phyloP scores from a whole-genome alignment of 2,797 vertebrate genomes.

The Enteromius viviparus region DNA sequence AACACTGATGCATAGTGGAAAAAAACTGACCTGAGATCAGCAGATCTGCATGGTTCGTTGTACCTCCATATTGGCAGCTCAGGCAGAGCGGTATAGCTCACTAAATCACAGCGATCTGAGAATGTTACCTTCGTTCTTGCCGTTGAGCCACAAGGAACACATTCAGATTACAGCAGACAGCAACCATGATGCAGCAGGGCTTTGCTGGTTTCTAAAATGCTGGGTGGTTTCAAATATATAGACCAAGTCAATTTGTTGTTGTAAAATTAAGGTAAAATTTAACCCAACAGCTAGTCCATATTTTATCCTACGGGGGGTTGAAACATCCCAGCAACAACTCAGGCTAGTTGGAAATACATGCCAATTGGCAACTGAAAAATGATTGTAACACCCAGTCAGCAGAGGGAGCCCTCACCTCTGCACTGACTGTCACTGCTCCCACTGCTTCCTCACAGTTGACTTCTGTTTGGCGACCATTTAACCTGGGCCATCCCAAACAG shows the following conservation, averaged over 20 bases:
- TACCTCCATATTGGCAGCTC: neutral
- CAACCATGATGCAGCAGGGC: neutral
- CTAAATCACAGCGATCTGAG: neutral
- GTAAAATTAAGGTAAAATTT: neutral
- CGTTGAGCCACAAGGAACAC: neutral
- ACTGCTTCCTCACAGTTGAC: too few relatives aligned
- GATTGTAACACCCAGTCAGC: neutral
- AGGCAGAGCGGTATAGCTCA: neutral
- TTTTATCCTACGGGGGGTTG: neutral
- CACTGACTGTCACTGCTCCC: too few relatives aligned
- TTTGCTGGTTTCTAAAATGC: neutral
- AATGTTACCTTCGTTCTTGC: neutral
- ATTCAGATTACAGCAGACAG: neutral
- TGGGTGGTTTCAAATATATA: too few relatives aligned
- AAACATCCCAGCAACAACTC: neutral
- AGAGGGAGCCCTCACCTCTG: too few relatives aligned
- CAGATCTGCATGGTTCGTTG: neutral
- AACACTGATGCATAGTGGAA: neutral
- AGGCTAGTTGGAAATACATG: neutral
- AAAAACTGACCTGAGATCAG: slow-evolving; percentile 30
- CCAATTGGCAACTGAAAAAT: neutral
- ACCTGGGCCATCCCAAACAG: too few relatives aligned
- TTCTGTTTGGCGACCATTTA: too few relatives aligned
- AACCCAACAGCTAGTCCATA: neutral
- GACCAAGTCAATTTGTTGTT: neutral